These are phyloP conservation scores for Empis stercorea DNA, from an alignment of 2,888 invertebrate genomes.

Conservation along the genomic window DNA sequence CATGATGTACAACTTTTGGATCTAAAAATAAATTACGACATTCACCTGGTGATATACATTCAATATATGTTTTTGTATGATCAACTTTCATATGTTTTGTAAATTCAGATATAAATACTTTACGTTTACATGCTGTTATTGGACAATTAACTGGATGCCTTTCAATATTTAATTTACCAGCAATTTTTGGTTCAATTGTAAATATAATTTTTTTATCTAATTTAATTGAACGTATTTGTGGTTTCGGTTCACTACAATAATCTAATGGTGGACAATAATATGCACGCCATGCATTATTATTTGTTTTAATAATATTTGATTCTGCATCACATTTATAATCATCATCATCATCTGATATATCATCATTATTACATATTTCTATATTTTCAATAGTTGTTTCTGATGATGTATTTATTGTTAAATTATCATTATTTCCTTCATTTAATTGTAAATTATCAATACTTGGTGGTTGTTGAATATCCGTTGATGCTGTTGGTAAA, in stretches of 20 bases:
- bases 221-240: not conserved
- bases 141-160: constrained; percentile 25
- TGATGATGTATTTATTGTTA: not conserved
- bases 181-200: not conserved
- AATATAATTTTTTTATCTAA: not conserved
- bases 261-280: not conserved
- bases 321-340: no score
- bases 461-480: not conserved
- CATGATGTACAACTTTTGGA: constrained; percentile 15
- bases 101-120: constrained; percentile 26
- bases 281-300: not conserved
- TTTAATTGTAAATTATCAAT: not conserved
- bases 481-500: not conserved
- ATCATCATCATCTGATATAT: no score
- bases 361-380: not conserved
- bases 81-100: constrained; percentile 24
- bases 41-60: constrained; percentile 20
- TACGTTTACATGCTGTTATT: constrained; percentile 18
- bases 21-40: constrained; percentile 27
- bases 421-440: no score
- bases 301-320: not conserved
- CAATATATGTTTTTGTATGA: constrained; percentile 23
- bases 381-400: not conserved
- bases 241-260: not conserved
- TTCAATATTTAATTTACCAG: constrained; percentile 16